A percentile compares a stretch with the other conserved stretches of the same genome.
Conservation (phyloP, 2,888 invertebrate genomes). For the Galerucella calmariensis region DNA sequence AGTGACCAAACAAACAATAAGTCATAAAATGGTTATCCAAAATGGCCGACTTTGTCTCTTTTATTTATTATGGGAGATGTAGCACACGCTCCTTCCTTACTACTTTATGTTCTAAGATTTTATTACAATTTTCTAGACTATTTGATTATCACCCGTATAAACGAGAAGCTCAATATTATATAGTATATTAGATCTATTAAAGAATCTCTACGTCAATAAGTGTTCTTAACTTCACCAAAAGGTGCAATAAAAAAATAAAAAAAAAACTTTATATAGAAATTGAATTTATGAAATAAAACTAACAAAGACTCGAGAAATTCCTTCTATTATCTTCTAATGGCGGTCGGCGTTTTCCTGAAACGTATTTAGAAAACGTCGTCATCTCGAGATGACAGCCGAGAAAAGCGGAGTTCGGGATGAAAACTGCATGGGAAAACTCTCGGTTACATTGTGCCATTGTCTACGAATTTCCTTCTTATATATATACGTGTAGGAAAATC, state of each 20-base stretch:
- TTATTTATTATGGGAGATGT: too few relatives aligned
- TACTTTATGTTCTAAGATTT: too few relatives aligned
- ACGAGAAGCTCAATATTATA: too few relatives aligned
- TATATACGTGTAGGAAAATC: conserved; percentile 43
- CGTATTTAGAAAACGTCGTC: conserved; percentile 42
- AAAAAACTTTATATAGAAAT: conserved; percentile 43
- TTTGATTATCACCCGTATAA: too few relatives aligned
- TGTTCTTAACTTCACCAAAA: background rate
- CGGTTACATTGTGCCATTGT: conserved; percentile 49
- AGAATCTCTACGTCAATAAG: background rate
- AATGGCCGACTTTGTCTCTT: too few relatives aligned
- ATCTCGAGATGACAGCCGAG: conserved; percentile 32
- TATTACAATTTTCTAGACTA: too few relatives aligned
- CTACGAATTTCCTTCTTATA: conserved; percentile 51
- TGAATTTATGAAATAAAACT: conserved; percentile 40
- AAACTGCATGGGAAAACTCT: conserved; percentile 37
- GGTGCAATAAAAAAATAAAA: conserved; percentile 35
- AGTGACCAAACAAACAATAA: too few relatives aligned
- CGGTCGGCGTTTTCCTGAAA: conserved; percentile 35
- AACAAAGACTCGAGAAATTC: conserved; percentile 48
- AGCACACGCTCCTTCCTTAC: too few relatives aligned
- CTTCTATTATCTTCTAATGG: conserved; percentile 48
- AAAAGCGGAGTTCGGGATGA: conserved; percentile 30
- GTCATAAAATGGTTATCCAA: too few relatives aligned
- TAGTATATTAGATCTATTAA: too few relatives aligned